These are phyloP conservation scores for Thereva unica DNA, from an alignment of 2,888 invertebrate species.

Conservation along the genomic window DNA sequence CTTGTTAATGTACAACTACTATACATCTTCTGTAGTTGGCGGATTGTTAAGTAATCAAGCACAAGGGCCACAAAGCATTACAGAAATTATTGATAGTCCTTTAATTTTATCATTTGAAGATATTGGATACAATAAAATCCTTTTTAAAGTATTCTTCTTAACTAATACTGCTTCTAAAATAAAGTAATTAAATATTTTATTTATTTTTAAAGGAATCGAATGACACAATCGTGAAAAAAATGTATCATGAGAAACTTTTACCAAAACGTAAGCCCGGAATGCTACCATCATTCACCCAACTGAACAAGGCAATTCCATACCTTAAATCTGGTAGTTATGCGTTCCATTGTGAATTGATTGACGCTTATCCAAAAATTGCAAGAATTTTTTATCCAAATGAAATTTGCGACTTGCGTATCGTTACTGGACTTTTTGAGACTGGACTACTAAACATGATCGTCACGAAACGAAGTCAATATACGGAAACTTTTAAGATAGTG, in stretches of 20 bases:
- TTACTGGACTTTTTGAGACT: conserved; percentile 50
- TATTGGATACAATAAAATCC: conserved; percentile 54
- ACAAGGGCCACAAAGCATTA: conserved; percentile 51
- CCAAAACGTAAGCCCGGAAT: conserved; percentile 46
- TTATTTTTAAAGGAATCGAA: conserved; percentile 47
- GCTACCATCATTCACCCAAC: conserved; percentile 48
- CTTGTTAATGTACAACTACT: conserved; percentile 54
- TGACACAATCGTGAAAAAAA: conserved; percentile 44
- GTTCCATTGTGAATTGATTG: conserved; percentile 59
- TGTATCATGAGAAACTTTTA: conserved; percentile 49
- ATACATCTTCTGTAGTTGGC: conserved; percentile 57
- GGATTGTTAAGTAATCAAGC: conserved; percentile 51
- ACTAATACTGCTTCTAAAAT: background rate
- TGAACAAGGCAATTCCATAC: conserved; percentile 55
- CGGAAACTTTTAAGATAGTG: conserved; percentile 54
- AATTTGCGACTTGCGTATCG: conserved; percentile 58
- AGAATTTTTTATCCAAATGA: conserved; percentile 57
- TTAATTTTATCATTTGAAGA: conserved; percentile 54
- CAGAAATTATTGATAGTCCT: conserved; percentile 50
- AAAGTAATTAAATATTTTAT: background rate
- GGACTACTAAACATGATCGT: conserved; percentile 54
- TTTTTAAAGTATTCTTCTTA: conserved; percentile 48
- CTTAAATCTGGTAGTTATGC: conserved; percentile 59
- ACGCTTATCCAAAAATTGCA: conserved; percentile 57
- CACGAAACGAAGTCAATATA: conserved; percentile 57